Conservation (phyloP, 2,888 invertebrate genomes). For the Fragum whitleyi region DNA sequence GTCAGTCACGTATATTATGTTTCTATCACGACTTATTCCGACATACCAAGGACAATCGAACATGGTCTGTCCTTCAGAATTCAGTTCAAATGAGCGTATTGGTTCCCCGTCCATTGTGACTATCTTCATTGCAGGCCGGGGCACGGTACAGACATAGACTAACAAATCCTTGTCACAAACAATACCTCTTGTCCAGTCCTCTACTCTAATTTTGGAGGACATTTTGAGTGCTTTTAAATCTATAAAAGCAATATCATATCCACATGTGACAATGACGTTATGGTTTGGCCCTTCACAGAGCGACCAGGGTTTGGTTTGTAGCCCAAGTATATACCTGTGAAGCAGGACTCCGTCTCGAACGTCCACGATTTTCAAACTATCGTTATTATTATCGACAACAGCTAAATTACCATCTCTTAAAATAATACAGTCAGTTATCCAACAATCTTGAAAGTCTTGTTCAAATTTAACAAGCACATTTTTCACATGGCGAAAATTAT, state of each 20-base stretch:
- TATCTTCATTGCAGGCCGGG: neutral
- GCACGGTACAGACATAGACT: slow-evolving; percentile 5
- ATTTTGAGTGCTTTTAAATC: neutral
- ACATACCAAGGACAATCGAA: slow-evolving; percentile 12
- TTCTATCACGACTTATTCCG: neutral
- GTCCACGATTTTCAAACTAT: slow-evolving; percentile 3
- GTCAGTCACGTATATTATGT: neutral
- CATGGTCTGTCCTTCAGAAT: slow-evolving; percentile 3
- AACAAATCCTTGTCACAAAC: neutral
- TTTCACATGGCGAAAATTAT: neutral
- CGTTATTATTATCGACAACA: slow-evolving; percentile 11
- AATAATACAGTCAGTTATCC: slow-evolving; percentile 5
- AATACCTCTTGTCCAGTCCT: slow-evolving; percentile 1
- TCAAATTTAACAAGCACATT: neutral
- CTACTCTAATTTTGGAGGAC: neutral
- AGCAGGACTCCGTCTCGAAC: neutral
- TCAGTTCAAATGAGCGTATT: slow-evolving; percentile 1
- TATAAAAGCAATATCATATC: neutral
- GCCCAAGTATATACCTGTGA: neutral
- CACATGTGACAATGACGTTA: neutral
- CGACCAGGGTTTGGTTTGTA: slow-evolving; percentile 6
- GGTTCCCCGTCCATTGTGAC: neutral
- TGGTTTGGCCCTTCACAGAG: neutral
- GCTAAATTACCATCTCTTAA: neutral
- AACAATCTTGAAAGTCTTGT: neutral